Base-by-base conservation (phyloP, 2,888 invertebrate species). In the Mythimna ferrago region DNA sequence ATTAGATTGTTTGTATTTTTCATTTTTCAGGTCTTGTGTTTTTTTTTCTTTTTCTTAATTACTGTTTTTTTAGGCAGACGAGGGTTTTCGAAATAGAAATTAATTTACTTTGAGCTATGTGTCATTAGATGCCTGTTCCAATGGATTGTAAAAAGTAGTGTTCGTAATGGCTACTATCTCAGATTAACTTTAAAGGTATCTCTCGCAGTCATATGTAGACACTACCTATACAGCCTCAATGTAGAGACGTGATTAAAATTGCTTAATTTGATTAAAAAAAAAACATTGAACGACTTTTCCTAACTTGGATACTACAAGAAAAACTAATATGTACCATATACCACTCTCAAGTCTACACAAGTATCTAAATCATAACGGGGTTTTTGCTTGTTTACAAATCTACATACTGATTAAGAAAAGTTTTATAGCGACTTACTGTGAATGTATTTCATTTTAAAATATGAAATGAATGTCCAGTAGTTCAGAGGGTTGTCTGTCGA, bases 261-360 rank as follows among this genome's bases (percentile, higher is more conserved):
- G 53, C 65, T 71, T 62, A 73, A 76, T 62, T 48, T 19, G 26
- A 56, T 48, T 35, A 7, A 41, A 51, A 66, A 76, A 71, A 80
- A 85, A 80, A 66, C 10, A 6, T 68, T 26, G 65, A 63, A 54
- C 73, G 62, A 70, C 54, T 76, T 87, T 38, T 65, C 87, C 86
- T 71, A 74, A 85, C 35, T 71, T 70, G 80, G 87, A n/a, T 61
- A 9, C 9, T 44, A n/a, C n/a, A 21, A 72, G 72, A 73, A 87
- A 85, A 85, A 87, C 73, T 51, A 61, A 62, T 56, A 66, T 35
- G 56, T 73, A 60, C 65, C 72, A 62, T 26, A 65, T 38, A 62
- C 73, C 67, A 41, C 48, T 58, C 32, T 19, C 41, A 38, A 35
- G 44, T 44, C 38, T 54, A 54, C 21, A 66, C 35, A 74, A 64